phyloP scores from a whole-genome alignment of 2,113 vertebrate genomes.

The Colistium nudipinnis region DNA sequence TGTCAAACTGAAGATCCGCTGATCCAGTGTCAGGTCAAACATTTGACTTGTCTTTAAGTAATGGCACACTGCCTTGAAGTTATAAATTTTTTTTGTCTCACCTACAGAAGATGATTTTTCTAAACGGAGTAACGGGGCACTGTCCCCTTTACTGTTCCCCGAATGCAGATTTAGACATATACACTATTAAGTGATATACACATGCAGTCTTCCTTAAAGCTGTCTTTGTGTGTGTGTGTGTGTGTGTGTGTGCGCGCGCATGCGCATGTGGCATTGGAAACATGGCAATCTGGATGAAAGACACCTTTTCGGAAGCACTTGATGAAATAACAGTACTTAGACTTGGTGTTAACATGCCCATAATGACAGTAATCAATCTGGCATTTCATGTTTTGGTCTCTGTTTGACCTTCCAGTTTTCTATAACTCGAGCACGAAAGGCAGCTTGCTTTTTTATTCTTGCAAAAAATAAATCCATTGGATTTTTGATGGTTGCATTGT shows the following conservation, averaged over 20 bases:
- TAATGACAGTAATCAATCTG: conserved; percentile 61
- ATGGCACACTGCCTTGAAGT: too few relatives aligned
- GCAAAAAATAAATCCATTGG: neutral
- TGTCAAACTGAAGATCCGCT: too few relatives aligned
- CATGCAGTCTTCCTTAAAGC: too few relatives aligned
- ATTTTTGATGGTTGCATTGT: neutral
- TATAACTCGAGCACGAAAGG: neutral
- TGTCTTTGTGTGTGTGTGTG: neutral
- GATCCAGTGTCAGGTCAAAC: neutral
- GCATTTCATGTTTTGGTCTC: conserved; percentile 23
- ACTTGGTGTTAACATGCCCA: conserved; percentile 6
- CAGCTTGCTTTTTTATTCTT: neutral
- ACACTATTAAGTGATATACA: too few relatives aligned
- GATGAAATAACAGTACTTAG: conserved; percentile 59
- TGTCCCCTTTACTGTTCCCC: too few relatives aligned
- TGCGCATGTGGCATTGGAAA: conserved; percentile 21
- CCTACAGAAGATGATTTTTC: too few relatives aligned
- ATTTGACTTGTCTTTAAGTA: neutral
- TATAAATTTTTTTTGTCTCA: too few relatives aligned
- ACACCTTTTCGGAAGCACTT: conserved; percentile 45
- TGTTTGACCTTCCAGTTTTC: conserved; percentile 15
- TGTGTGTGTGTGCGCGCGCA: conserved; percentile 5
- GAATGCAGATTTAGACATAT: too few relatives aligned
- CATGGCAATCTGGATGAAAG: conserved; percentile 20
- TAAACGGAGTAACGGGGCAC: too few relatives aligned